Percentiles rank a stretch among this genome's conserved stretches.
Conservation (phyloP, 2,888 invertebrate species). For the Aplocera efformata region DNA sequence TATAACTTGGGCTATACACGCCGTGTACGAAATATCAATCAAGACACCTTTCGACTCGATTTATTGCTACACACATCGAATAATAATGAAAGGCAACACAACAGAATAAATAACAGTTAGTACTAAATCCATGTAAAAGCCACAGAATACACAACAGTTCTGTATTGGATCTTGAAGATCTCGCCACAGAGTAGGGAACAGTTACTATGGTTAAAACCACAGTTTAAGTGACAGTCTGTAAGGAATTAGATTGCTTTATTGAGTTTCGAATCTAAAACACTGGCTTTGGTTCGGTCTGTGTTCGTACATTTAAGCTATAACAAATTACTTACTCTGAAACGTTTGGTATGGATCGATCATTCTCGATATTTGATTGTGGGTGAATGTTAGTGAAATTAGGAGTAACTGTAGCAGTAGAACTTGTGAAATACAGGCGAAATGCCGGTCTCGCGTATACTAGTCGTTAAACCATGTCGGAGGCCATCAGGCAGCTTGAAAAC, state of each 20-base stretch:
- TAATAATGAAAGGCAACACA: conserved; percentile 14
- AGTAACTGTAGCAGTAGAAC: too few species aligned
- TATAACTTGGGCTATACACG: conserved; percentile 17
- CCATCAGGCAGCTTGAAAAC: too few species aligned
- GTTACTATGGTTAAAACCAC: background rate
- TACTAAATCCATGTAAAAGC: background rate
- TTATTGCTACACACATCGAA: conserved; percentile 22
- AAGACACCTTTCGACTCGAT: conserved; percentile 30
- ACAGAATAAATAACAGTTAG: conserved; percentile 6
- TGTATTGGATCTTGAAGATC: background rate
- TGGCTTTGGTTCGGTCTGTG: conserved; percentile 10
- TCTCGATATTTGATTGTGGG: too few species aligned
- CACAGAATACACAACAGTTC: conserved; percentile 5
- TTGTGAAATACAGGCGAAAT: too few species aligned
- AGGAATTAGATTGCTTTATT: conserved; percentile 2
- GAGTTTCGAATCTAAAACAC: conserved; percentile 3
- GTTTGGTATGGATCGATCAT: too few species aligned
- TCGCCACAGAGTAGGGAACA: background rate
- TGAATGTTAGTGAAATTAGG: too few species aligned
- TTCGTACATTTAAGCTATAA: background rate
- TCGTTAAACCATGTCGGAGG: too few species aligned
- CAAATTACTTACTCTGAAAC: too few species aligned
- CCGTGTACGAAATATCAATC: conserved; percentile 41
- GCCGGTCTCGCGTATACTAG: too few species aligned
- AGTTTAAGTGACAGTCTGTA: too few species aligned